These are phyloP conservation scores for Linyphia triangularis DNA, from an alignment of 2,888 invertebrate species.

Conservation along the genomic window DNA sequence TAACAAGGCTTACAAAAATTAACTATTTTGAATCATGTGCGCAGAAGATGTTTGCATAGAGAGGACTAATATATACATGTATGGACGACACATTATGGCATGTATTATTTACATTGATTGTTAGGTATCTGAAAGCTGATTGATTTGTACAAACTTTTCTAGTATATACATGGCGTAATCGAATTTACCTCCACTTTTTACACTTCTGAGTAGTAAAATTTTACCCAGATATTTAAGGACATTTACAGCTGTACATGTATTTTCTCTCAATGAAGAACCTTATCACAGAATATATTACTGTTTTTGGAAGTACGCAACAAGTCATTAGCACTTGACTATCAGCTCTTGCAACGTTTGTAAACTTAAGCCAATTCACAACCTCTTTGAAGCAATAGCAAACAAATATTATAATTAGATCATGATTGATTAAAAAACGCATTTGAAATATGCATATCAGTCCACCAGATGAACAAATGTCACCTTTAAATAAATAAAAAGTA, in stretches of 20 bases:
- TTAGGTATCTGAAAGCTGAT: slow-evolving; percentile 26
- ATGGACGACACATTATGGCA: slow-evolving; percentile 27
- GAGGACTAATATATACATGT: slow-evolving; percentile 31
- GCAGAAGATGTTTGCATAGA: slow-evolving; percentile 1
- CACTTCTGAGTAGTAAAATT: not conserved
- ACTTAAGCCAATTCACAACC: no score
- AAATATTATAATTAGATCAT: no score
- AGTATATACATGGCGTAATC: slow-evolving; percentile 31
- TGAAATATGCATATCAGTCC: no score
- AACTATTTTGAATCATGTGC: slow-evolving; percentile 12
- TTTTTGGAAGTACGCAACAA: slow-evolving; percentile 8
- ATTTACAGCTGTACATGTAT: slow-evolving; percentile 28
- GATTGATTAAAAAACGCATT: no score
- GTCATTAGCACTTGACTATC: not conserved
- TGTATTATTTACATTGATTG: slow-evolving; percentile 39
- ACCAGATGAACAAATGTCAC: no score
- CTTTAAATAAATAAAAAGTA: no score
- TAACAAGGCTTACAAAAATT: no score
- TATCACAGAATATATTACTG: slow-evolving; percentile 38
- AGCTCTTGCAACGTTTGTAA: no score
- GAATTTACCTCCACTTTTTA: slow-evolving; percentile 1
- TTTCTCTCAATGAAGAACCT: slow-evolving; percentile 7
- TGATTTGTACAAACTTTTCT: slow-evolving; percentile 30
- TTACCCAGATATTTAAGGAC: not conserved
- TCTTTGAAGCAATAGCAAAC: no score